Evolutionary conservation across 1,140 invertebrate genomes (phyloP).

Genomic region (Drosophila truncata): DNA sequence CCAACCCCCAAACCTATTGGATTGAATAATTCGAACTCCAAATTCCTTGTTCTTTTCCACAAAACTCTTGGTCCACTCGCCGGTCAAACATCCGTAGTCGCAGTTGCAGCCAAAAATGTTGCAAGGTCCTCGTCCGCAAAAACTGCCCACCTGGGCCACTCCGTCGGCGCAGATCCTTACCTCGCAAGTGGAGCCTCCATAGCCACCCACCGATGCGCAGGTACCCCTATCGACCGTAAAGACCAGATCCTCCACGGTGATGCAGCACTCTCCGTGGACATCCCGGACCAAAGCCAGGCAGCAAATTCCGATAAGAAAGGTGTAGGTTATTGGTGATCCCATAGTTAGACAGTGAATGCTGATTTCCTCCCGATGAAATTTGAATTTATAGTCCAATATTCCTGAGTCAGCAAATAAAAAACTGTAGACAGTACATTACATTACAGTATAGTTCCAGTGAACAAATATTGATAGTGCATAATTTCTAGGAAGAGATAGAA

Average conservation of each 20-base stretch:
- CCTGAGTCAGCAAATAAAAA: background rate
- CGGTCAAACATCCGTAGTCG: conserved; percentile 6
- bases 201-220: background rate
- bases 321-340: background rate
- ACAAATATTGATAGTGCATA: background rate
- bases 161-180: conserved; percentile 8
- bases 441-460: background rate
- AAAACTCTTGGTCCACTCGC: conserved; percentile 2
- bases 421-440: too few species aligned
- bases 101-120: conserved; percentile 14
- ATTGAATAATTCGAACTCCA: background rate
- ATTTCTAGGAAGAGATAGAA: background rate
- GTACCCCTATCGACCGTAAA: background rate
- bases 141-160: background rate
- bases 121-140: background rate
- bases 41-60: background rate
- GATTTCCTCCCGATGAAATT: too few species aligned
- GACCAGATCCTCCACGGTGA: background rate
- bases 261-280: background rate
- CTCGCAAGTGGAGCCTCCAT: background rate
- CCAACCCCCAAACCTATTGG: too few species aligned
- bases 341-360: background rate
- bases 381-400: background rate
- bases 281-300: background rate
- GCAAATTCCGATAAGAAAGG: background rate